phyloP scores from a whole-genome alignment of 2,797 vertebrate genomes.

The Microchirus variegatus region DNA sequence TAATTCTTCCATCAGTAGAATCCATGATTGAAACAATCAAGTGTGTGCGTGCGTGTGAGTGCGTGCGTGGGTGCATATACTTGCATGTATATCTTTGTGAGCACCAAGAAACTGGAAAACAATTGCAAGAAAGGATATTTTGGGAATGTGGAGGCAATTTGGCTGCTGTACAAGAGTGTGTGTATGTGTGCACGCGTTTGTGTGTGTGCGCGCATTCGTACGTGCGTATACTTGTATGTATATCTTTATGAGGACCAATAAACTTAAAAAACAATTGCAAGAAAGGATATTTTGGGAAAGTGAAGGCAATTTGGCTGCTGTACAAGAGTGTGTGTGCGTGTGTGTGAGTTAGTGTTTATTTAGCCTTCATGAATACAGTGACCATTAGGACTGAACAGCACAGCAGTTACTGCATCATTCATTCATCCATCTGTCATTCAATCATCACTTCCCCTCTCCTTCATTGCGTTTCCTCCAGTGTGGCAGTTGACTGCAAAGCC shows the following conservation, averaged over 20 bases:
- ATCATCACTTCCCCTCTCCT: conserved; percentile 29
- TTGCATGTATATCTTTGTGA: conserved; percentile 5
- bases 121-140: too few species aligned
- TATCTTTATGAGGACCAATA: not conserved
- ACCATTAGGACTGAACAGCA: conserved; percentile 10
- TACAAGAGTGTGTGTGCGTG: not conserved
- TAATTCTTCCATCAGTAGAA: conserved; percentile 79
- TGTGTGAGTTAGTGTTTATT: too few species aligned
- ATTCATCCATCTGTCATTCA: conserved; percentile 25
- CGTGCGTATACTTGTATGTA: conserved; percentile 23
- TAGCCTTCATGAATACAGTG: conserved; percentile 8
- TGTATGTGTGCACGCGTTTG: conserved; percentile 38
- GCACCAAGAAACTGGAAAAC: too few species aligned
- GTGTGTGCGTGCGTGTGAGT: conserved; percentile 51
- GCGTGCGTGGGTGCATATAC: conserved; percentile 22
- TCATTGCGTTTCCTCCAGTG: conserved; percentile 33
- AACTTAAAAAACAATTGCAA: too few species aligned
- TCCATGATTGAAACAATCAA: conserved; percentile 79
- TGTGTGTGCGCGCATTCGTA: conserved; percentile 28
- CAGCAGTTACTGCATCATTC: not conserved
- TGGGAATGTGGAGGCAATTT: too few species aligned
- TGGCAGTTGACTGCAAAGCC: conserved; percentile 82
- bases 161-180: not conserved
- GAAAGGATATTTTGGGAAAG: too few species aligned
- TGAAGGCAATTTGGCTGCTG: too few species aligned